phyloP scores from a whole-genome alignment of 2,797 vertebrate genomes.

The Babyrousa celebensis region DNA sequence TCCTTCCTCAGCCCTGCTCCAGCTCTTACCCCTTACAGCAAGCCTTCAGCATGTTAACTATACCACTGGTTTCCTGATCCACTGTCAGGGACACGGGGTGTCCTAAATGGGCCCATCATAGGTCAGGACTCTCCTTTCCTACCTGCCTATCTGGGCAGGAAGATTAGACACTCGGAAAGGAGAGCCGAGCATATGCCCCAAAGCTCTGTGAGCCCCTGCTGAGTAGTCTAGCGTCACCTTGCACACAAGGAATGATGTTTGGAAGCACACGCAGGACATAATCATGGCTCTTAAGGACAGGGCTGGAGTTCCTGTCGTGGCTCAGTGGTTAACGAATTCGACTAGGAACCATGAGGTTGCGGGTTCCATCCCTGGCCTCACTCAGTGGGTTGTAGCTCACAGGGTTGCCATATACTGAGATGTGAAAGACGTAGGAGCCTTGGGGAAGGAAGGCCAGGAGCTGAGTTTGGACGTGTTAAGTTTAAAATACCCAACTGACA shows the following conservation, averaged over 20 bases:
- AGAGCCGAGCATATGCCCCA: not conserved
- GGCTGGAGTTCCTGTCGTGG: no score
- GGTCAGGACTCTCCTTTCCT: not conserved
- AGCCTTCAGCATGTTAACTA: not conserved
- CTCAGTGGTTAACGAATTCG: no score
- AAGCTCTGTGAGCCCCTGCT: not conserved
- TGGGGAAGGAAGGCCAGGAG: not conserved
- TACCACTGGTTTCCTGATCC: not conserved
- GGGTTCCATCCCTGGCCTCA: no score
- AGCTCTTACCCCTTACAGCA: not conserved
- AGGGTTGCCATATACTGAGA: not conserved
- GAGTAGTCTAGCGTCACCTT: not conserved
- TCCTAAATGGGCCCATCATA: not conserved
- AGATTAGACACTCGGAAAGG: not conserved
- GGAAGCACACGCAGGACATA: not conserved
- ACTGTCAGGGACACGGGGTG: not conserved
- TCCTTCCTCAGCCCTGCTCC: not conserved
- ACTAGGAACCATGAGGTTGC: no score
- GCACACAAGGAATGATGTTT: not conserved
- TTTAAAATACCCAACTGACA: constrained; percentile 1
- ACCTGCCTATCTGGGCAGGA: not conserved
- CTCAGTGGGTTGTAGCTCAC: no score
- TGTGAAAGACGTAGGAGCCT: not conserved
- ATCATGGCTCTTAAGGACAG: not conserved
- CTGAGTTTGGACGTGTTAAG: not conserved